These are phyloP conservation scores for Phoebastria nigripes DNA, from an alignment of 2,797 vertebrate species.

Conservation along the genomic window DNA sequence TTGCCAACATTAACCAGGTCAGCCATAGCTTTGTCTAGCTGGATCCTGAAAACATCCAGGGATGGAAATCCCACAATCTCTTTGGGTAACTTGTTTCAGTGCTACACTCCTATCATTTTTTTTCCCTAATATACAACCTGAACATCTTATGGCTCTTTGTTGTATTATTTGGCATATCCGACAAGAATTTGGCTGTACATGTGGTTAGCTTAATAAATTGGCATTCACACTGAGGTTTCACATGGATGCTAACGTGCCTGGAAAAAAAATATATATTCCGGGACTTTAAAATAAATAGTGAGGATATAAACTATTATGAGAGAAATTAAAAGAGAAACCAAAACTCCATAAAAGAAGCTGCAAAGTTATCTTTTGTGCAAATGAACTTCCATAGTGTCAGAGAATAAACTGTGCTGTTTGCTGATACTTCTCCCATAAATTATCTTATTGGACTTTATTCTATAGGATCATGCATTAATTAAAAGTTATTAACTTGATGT, in stretches of 20 bases:
- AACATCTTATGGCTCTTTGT: not conserved
- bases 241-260: not conserved
- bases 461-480: not conserved
- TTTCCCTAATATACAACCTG: not conserved
- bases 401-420: not conserved
- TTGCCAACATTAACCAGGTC: constrained; percentile 44
- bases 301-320: not conserved
- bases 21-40: constrained; percentile 6
- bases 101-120: not conserved
- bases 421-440: not conserved
- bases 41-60: not conserved
- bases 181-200: not conserved
- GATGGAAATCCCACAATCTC: not conserved
- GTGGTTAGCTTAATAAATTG: not conserved
- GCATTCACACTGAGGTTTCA: not conserved
- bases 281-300: not conserved
- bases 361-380: not conserved
- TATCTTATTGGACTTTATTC: not conserved
- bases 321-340: not conserved
- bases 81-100: not conserved
- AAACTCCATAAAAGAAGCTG: not conserved
- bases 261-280: not conserved
- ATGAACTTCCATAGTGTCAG: not conserved
- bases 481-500: not conserved
- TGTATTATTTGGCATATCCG: not conserved